Conservation (phyloP, 1,140 invertebrate genomes). For the Leptinotarsa texana region DNA sequence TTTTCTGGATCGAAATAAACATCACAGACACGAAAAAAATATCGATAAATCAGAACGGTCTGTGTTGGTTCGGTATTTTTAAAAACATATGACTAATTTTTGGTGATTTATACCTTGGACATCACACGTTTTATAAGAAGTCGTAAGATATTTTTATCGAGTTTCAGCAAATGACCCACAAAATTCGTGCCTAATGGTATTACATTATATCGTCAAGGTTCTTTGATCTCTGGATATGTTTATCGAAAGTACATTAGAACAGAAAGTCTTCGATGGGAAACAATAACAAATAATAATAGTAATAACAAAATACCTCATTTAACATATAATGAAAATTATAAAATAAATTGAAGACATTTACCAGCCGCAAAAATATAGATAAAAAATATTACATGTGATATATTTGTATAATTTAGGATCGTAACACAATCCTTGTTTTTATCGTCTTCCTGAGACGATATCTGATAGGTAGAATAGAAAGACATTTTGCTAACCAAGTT, state of each 20-base stretch:
- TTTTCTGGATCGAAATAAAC: neutral
- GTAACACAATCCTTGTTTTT: too few relatives aligned
- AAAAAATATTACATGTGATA: too few relatives aligned
- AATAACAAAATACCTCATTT: too few relatives aligned
- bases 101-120: constrained; percentile 7
- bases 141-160: constrained; percentile 8
- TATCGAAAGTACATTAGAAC: neutral
- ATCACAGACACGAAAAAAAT: constrained; percentile 6
- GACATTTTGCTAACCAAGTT: too few relatives aligned
- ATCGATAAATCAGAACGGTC: constrained; percentile 2
- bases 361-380: too few relatives aligned
- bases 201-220: constrained; percentile 4
- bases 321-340: too few relatives aligned
- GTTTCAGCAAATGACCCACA: neutral
- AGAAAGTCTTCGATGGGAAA: neutral
- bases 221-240: neutral
- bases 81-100: constrained; percentile 9
- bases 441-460: too few relatives aligned
- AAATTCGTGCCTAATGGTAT: neutral
- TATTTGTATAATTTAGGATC: too few relatives aligned
- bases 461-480: too few relatives aligned
- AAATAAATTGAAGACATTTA: too few relatives aligned
- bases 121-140: neutral
- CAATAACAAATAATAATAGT: neutral
- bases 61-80: neutral